Evolutionary conservation across 2,113 vertebrate species (phyloP), one percentile per base, ranked within the genome.

Genomic region (Aspiorhynchus laticeps): DNA sequence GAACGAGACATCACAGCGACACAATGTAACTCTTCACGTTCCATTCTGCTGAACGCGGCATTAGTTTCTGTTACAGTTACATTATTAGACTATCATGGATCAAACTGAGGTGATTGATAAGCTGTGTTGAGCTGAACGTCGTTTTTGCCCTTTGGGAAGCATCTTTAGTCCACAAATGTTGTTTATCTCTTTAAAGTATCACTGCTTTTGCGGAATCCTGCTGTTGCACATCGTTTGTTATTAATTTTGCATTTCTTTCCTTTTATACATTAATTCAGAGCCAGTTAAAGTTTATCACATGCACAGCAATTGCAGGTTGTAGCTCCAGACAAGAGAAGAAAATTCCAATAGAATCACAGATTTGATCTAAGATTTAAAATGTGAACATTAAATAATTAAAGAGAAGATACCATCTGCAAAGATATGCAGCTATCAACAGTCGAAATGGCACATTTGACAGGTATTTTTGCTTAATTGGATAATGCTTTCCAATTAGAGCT

Each of bases 1-100:
- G 53, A 41, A 56, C 43, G 24, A 21, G 43, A 31, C 21, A 43
- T 74, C 65, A 74, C 11, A n/a, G 7, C 3, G 82, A 56, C 28
- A 74, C 82, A 74, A 9, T 74, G 69, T 56, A 38, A 53, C 82
- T 56, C 9, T 26, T 56, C 6, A 26, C 67, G 75, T 53, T 53
- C 43, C 75, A 53, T 53, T 28, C 43, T 1, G 17, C 46, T 1
- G 26, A 48, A 26, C 75, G 28, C n/a, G 12, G 3, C 26, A 77
- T 77, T 7, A 7, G 14, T 77, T 33, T 8, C 17, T 10, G 28
- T 53, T 31, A 78, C 43, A 77, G 46, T 77, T 43, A 41, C 38
- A 17, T 46, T 28, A 12, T 76, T 48, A 8, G 6, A 75, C 11
- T 46, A 43, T 26, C 41, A 28, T 26, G 12, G 26, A 6, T 46